Base-by-base conservation (phyloP, 2,888 invertebrate genomes). In the Kuschelorhynchus macadamiae region DNA sequence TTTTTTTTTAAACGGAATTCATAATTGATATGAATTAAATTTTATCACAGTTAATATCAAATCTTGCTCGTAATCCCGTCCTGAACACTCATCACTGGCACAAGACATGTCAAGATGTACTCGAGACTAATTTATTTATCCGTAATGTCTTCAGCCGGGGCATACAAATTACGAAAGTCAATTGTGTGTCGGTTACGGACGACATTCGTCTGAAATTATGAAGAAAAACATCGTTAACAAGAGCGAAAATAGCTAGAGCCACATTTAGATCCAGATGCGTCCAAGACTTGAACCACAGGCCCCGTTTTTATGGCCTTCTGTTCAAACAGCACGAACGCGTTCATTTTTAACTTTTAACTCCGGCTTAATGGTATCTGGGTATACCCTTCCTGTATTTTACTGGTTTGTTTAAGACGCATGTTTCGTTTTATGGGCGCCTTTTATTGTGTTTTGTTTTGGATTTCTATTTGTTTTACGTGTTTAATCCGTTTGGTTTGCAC, bases 391-490 rank as follows among this genome's bases (percentile, higher is more conserved):
- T 64, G 64, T 18, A 57, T 64, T 64, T 64, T 64, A 64, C 55
- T 41, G 64, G 64, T 57, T 57, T 64, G 56, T 64, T 64, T 50
- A 56, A 57, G 56, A 32, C 42, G 56, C 36, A 33, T 36, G 49
- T 56, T 64, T 39, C 46, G 52, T 52, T 52, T 52, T 52, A 52
- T 39, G 52, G 42, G 11, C n/a, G 33, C 25, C 14, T 64, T 64
- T 64, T 56, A 64, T 50, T 33, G 50, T 63, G 60, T 66, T 63
- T 60, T 65, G 62, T 53, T 59, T 62, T 12, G 50, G 52, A 16
- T 63, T 50, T 33, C 21, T 65, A 52, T 63, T 71, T 71, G 72
- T 72, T 73, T 74, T 68, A 66, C 69, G 71, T 71, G 70, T 70
- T 71, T 70, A 70, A 71, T 65, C 39, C 11, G 25, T 20, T 44